phyloP scores from a whole-genome alignment of 2,888 invertebrate species.

The Colostygia pectinataria region DNA sequence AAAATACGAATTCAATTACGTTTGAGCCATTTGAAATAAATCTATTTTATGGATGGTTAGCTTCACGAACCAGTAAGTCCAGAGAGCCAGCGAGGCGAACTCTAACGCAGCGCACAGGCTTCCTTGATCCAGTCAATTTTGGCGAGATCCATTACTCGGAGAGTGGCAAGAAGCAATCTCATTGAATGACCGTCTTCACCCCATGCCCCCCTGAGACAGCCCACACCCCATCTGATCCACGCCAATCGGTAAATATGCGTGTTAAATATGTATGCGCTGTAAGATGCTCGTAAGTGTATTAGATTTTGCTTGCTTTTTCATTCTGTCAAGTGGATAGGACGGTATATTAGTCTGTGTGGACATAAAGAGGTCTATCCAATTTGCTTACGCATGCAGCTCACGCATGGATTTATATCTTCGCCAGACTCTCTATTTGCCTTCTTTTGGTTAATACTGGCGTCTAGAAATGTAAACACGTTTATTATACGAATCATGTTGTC shows the following conservation, averaged over 20 bases:
- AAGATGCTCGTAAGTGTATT: conserved; percentile 81
- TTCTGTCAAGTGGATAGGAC: conserved; percentile 68
- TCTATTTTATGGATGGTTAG: conserved; percentile 28
- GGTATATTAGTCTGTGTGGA: conserved; percentile 52
- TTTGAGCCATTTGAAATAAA: conserved; percentile 29
- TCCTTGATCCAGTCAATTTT: conserved; percentile 81
- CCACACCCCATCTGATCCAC: conserved; percentile 68
- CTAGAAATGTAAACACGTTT: conserved; percentile 14
- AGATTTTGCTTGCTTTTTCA: conserved; percentile 80
- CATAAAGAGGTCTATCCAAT: conserved; percentile 53
- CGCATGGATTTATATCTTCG: conserved; percentile 54
- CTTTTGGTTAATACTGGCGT: conserved; percentile 24
- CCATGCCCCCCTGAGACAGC: conserved; percentile 45
- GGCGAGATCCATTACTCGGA: conserved; percentile 81
- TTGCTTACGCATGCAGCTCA: conserved; percentile 59
- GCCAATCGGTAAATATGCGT: conserved; percentile 83
- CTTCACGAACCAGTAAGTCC: conserved; percentile 30
- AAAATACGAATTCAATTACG: conserved; percentile 28
- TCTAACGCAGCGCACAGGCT: conserved; percentile 68
- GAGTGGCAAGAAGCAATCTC: conserved; percentile 84
- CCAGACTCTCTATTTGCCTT: conserved; percentile 36
- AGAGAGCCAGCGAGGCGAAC: conserved; percentile 44
- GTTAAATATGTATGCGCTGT: conserved; percentile 82
- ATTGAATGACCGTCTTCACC: conserved; percentile 82
- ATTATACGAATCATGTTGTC: conserved; percentile 9